Evolutionary conservation across 2,888 invertebrate genomes (phyloP).

Genomic region (Bombylius major): DNA sequence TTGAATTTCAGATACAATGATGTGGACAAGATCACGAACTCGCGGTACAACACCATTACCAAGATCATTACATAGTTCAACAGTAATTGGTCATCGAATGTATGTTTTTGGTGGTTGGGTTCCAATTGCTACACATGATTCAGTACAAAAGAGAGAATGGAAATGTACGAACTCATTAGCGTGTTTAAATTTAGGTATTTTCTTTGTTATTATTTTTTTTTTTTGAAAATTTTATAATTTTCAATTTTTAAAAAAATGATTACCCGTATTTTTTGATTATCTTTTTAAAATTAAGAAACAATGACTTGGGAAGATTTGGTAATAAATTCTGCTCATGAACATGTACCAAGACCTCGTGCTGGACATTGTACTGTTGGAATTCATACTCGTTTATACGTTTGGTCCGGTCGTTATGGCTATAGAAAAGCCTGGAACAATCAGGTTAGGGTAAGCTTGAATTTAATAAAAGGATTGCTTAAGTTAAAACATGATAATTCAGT

Average conservation of each 20-base stretch:
- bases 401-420: conserved; percentile 98
- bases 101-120: conserved; percentile 99
- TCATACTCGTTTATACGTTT: conserved; percentile 90
- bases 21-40: conserved; percentile 83
- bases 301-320: conserved; percentile 89
- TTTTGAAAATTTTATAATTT: neutral
- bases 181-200: conserved; percentile 69
- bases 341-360: conserved; percentile 86
- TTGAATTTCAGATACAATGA: conserved; percentile 58
- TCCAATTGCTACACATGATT: conserved; percentile 83
- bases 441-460: conserved; percentile 43
- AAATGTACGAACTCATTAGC: conserved; percentile 97
- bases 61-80: conserved; percentile 91
- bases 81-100: conserved; percentile 90
- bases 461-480: no score
- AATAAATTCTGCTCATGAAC: conserved; percentile 76
- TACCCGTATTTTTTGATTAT: conserved; percentile 1
- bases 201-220: no score
- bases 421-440: conserved; percentile 99
- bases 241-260: neutral
- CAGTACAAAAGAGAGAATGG: conserved; percentile 95
- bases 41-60: conserved; percentile 83
- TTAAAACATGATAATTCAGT: no score
- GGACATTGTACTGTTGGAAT: conserved; percentile 97
- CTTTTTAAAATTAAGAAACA: conserved; percentile 44